Evolutionary conservation across 2,888 invertebrate genomes (phyloP), one percentile per base, ranked within the genome.

Genomic region (Hydroisotoma schaefferi): DNA sequence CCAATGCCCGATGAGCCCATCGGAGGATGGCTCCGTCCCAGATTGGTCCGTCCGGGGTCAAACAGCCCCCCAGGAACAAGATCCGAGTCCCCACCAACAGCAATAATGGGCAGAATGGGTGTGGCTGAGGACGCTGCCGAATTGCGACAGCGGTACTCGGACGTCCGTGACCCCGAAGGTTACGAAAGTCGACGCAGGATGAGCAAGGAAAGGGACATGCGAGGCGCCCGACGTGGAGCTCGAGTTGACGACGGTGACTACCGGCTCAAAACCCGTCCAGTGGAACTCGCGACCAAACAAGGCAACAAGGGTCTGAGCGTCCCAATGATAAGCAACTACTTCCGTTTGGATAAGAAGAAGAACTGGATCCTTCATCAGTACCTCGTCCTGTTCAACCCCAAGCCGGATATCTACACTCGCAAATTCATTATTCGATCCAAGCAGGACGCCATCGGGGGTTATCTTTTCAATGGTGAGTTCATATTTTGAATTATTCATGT

Each of bases 321-420:
- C 15, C 26, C 4, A 10, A 52, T 52, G 52, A 27, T 52, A 20
- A 37, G 37, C 15, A 52, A 52, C 37, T 52, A 33, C 22, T 52
- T 18, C 37, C 52, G 37, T 6, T 37, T 52, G 18, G 25, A 37
- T 20, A 29, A 20, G 3, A 37, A 20, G 6, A 33, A 33, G 2
- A 29, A 65, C 23, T 63, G 65, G 20, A 55, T 43, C 0, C 53
- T 91, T 0, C 84, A 83, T 67, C 87, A 88, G 59, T 90, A 90
- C 74, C 81, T 84, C 2, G 88, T 90, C 0, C 87, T 88, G 65
- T 84, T 89, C 69, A 75, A 78, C 0, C 90, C 90, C 0, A 84
- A 85, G 0, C 84, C 88, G 61, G 90, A 90, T 66, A n/a, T n/a
- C n/a, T n/a, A n/a, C n/a, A n/a, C n/a, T n/a, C 77, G 81, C 40